These are phyloP conservation scores for Pogonophryne albipinna DNA, from an alignment of 2,797 vertebrate species.

Conservation along the genomic window DNA sequence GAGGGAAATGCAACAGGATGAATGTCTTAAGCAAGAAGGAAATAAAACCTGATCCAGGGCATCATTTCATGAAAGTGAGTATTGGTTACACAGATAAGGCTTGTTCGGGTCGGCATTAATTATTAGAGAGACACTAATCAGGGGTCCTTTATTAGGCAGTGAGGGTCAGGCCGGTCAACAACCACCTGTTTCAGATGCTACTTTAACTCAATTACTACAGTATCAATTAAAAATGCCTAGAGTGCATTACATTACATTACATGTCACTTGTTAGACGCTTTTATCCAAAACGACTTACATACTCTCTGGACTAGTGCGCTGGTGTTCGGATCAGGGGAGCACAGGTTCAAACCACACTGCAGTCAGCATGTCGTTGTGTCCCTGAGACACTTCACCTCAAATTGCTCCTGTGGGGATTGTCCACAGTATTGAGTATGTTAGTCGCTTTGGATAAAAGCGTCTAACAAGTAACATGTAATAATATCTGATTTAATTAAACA, in stretches of 20 bases:
- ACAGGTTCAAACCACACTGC: too few species aligned
- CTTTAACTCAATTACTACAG: background rate
- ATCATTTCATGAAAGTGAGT: slow-evolving; percentile 72
- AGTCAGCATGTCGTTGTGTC: too few species aligned
- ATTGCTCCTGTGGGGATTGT: too few species aligned
- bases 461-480: too few species aligned
- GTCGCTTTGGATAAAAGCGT: too few species aligned
- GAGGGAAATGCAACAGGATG: slow-evolving; percentile 44
- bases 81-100: slow-evolving; percentile 72
- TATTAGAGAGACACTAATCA: slow-evolving; percentile 48
- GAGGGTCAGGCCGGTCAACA: background rate
- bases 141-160: slow-evolving; percentile 20
- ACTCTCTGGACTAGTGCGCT: too few species aligned
- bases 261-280: too few species aligned
- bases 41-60: slow-evolving; percentile 76
- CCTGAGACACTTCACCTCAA: too few species aligned
- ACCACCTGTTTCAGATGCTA: background rate
- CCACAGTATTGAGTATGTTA: too few species aligned
- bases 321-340: too few species aligned
- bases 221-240: background rate
- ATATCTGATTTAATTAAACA: background rate
- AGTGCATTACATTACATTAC: background rate
- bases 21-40: slow-evolving; percentile 58
- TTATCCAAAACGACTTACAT: too few species aligned
- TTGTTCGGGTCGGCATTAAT: slow-evolving; percentile 49